A percentile compares a stretch with the other conserved stretches of the same genome.
These are phyloP conservation scores for Mythimna impura DNA, from an alignment of 2,888 invertebrate genomes.

Conservation along the genomic window DNA sequence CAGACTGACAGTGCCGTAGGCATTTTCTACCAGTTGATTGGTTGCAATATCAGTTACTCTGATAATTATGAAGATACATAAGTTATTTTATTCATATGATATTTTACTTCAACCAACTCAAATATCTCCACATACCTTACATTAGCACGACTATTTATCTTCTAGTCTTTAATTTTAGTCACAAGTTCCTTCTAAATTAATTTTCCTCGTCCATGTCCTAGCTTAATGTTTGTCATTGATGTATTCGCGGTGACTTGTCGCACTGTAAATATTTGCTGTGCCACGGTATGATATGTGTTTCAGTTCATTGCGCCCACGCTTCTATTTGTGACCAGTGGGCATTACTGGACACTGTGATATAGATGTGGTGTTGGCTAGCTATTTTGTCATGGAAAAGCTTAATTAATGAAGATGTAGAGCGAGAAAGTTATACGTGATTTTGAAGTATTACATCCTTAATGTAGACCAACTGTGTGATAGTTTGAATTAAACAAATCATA, in stretches of 20 bases:
- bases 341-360: conserved; percentile 74
- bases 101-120: conserved; percentile 10
- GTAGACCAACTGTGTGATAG: neutral
- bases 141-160: conserved; percentile 29
- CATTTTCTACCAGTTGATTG: too few relatives aligned
- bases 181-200: conserved; percentile 33
- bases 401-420: conserved; percentile 23
- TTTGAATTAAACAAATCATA: neutral
- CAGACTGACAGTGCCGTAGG: too few relatives aligned
- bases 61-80: neutral
- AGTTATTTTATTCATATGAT: neutral
- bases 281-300: conserved; percentile 72
- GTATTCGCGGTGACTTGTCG: conserved; percentile 72
- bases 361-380: conserved; percentile 61
- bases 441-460: neutral
- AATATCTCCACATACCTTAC: neutral
- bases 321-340: conserved; percentile 81
- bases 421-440: conserved; percentile 6
- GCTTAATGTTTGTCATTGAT: conserved; percentile 78
- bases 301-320: conserved; percentile 82
- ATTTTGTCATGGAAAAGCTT: conserved; percentile 55
- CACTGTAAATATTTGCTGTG: conserved; percentile 84
- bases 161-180: conserved; percentile 29
- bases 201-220: conserved; percentile 49
- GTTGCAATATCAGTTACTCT: neutral